Evolutionary conservation across 2,113 vertebrate genomes (phyloP).

Genomic region (Bos javanicus): DNA sequence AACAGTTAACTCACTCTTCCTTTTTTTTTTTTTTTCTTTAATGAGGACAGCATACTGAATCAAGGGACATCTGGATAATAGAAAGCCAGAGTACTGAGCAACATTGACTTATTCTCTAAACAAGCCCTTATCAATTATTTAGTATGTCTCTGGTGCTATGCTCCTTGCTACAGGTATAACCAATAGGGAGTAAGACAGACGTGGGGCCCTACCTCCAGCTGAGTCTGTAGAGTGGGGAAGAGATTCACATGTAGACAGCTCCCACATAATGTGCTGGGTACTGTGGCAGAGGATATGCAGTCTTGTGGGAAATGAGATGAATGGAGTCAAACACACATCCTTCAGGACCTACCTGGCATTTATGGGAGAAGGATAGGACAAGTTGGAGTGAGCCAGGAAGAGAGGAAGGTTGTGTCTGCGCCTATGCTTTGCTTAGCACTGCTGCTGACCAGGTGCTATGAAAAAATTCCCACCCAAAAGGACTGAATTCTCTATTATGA

Average conservation of each 20-base stretch:
- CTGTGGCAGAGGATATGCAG: not conserved
- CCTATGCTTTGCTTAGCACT: not conserved
- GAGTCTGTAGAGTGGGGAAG: not conserved
- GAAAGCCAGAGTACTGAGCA: not conserved
- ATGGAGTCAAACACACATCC: not conserved
- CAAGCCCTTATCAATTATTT: not conserved
- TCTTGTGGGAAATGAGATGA: not conserved
- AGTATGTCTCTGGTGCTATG: not conserved
- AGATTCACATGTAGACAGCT: fast-evolving
- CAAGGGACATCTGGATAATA: not conserved
- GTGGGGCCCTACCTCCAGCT: not conserved
- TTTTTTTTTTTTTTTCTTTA: not conserved
- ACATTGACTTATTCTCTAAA: not conserved
- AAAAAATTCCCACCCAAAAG: not conserved
- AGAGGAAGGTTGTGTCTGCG: not conserved
- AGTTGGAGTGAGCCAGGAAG: not conserved
- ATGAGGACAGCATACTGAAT: not conserved
- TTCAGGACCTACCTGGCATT: not conserved
- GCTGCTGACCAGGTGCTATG: not conserved
- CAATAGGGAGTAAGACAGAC: not conserved
- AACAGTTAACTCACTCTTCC: not conserved
- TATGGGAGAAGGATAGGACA: not conserved
- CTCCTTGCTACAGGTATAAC: not conserved
- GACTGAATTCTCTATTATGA: not conserved
- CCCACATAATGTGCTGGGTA: not conserved